phyloP scores from a whole-genome alignment of 1,140 invertebrate species.

The Vanessa atalanta region DNA sequence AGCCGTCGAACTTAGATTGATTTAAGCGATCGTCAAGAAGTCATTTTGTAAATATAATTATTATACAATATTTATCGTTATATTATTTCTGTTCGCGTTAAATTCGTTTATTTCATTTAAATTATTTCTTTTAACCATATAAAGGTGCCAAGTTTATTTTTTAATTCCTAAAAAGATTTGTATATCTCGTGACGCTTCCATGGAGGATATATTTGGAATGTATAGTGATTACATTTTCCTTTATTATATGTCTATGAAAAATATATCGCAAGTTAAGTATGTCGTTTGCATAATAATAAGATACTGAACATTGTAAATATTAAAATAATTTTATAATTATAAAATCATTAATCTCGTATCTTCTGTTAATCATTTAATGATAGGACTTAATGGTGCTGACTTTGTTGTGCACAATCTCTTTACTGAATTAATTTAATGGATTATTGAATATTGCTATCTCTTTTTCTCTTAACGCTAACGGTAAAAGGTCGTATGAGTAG shows the following conservation, averaged over 20 bases:
- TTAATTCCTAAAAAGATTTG: constrained; percentile 4
- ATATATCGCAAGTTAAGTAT: constrained; percentile 1
- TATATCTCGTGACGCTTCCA: neutral
- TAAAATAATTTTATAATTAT: constrained; percentile 11
- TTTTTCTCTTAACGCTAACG: too few species aligned
- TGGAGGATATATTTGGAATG: neutral
- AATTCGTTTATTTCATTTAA: neutral
- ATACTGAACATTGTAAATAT: constrained; percentile 15
- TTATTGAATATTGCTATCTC: too few species aligned
- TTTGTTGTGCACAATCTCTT: too few species aligned
- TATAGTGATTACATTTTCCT: constrained; percentile 1
- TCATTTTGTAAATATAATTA: constrained; percentile 41
- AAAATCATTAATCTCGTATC: neutral
- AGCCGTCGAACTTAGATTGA: neutral
- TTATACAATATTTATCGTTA: constrained; percentile 13
- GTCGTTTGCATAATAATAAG: neutral
- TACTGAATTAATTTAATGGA: too few species aligned
- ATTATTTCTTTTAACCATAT: constrained; percentile 13
- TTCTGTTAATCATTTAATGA: constrained; percentile 5
- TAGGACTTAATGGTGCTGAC: neutral
- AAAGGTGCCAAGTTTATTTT: constrained; percentile 35
- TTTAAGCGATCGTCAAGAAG: constrained; percentile 14
- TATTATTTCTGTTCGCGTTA: constrained; percentile 19
- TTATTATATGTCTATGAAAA: neutral
- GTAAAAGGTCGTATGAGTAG: too few species aligned